These are phyloP conservation scores for Rattus rattus DNA, from an alignment of 2,113 vertebrate genomes.

Conservation along the genomic window DNA sequence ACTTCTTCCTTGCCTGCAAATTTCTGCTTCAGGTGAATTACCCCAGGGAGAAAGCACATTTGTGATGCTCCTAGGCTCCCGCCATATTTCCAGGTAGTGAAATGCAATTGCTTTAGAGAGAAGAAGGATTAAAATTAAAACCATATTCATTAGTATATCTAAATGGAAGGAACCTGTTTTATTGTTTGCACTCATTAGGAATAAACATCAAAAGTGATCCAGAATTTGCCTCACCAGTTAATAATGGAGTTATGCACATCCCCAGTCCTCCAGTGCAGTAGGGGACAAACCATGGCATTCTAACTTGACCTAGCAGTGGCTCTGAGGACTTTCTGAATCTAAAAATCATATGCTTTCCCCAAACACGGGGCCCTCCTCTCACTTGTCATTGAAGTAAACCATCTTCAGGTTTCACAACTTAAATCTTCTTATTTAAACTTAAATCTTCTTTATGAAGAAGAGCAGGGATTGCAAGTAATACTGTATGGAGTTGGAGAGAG, in stretches of 20 bases:
- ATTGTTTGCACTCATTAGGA: slow-evolving; percentile 85
- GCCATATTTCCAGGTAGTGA: slow-evolving; percentile 79
- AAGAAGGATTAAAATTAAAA: slow-evolving; percentile 86
- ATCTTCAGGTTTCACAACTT: slow-evolving; percentile 73
- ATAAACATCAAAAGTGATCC: slow-evolving; percentile 83
- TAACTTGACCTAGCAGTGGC: slow-evolving; percentile 72
- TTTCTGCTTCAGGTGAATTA: slow-evolving; percentile 80
- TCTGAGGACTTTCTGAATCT: slow-evolving; percentile 77
- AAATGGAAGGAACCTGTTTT: slow-evolving; percentile 85
- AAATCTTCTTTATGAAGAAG: slow-evolving; percentile 75
- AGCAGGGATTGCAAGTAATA: slow-evolving; percentile 69
- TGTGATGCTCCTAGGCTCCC: slow-evolving; percentile 64
- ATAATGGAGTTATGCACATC: slow-evolving; percentile 79
- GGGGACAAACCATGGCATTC: slow-evolving; percentile 76
- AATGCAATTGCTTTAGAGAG: slow-evolving; percentile 85
- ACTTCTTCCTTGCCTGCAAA: slow-evolving; percentile 23
- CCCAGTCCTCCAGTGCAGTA: slow-evolving; percentile 74
- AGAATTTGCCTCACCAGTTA: slow-evolving; percentile 87
- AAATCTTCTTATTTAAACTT: slow-evolving; percentile 73
- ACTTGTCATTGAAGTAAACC: slow-evolving; percentile 79
- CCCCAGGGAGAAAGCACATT: slow-evolving; percentile 79
- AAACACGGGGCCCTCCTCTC: slow-evolving; percentile 55
- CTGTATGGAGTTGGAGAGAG: slow-evolving; percentile 46
- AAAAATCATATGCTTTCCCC: slow-evolving; percentile 62
- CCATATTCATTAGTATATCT: slow-evolving; percentile 85